phyloP scores from a whole-genome alignment of 1,140 invertebrate species.

The Ceratitis capitata region DNA sequence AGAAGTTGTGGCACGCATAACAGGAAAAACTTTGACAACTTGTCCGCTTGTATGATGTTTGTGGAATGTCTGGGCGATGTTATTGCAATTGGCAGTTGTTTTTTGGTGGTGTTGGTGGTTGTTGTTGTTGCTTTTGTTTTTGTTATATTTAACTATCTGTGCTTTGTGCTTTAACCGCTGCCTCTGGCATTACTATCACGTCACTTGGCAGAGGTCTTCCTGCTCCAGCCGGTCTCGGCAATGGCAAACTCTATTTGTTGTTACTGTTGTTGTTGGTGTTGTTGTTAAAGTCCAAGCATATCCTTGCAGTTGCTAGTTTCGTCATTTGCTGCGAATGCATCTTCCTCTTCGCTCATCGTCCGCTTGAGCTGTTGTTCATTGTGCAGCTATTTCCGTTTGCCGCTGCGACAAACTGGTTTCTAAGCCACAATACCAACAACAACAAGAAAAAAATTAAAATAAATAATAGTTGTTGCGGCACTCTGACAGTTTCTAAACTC shows the following conservation, averaged over 20 bases:
- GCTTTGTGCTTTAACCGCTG: not conserved
- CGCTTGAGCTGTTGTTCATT: not conserved
- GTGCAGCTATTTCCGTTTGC: conserved; percentile 7
- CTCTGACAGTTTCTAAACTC: too few relatives aligned
- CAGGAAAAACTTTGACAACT: conserved; percentile 8
- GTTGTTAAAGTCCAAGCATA: not conserved
- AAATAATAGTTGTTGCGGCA: not conserved
- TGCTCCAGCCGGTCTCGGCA: not conserved
- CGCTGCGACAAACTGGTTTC: conserved; percentile 9
- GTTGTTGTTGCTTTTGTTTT: not conserved
- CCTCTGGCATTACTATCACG: not conserved
- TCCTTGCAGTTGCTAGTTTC: not conserved
- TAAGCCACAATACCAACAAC: not conserved
- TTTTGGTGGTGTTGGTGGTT: not conserved
- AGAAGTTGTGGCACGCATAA: conserved; percentile 9
- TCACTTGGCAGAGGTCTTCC: not conserved
- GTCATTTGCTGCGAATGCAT: not conserved
- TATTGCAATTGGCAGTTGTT: not conserved
- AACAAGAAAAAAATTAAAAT: not conserved
- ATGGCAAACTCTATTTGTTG: not conserved
- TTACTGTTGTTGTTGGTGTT: not conserved
- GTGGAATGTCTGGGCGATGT: not conserved
- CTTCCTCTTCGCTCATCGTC: not conserved
- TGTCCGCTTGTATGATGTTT: conserved; percentile 26
- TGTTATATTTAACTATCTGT: not conserved